Evolutionary conservation across 2,888 invertebrate genomes (phyloP).

Genomic region (Poecilus cupreus): DNA sequence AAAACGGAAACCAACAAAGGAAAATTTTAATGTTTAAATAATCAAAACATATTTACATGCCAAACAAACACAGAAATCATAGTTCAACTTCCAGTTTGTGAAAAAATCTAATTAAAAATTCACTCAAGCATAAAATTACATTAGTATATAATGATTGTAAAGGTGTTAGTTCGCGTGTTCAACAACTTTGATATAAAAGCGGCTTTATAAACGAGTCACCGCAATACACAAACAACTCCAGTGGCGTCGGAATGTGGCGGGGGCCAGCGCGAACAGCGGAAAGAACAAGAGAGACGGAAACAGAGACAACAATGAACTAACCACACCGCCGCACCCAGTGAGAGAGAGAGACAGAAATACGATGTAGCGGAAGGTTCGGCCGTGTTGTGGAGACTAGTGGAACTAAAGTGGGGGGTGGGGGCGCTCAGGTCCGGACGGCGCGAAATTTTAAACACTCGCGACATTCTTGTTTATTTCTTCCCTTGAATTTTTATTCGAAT

Average conservation of each 20-base stretch:
- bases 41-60: conserved; percentile 21
- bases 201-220: conserved; percentile 37
- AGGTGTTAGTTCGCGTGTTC: conserved; percentile 41
- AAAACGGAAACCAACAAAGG: background rate
- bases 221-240: conserved; percentile 37
- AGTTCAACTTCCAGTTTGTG: background rate
- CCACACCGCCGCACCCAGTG: background rate
- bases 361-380: conserved; percentile 30
- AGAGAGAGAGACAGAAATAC: background rate
- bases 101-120: conserved; percentile 41
- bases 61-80: conserved; percentile 23
- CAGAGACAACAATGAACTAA: conserved; percentile 6
- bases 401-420: conserved; percentile 7
- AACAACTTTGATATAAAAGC: conserved; percentile 41
- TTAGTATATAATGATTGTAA: conserved; percentile 41
- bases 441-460: background rate
- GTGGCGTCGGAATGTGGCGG: background rate
- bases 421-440: background rate
- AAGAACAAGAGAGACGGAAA: conserved; percentile 3
- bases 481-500: no score
- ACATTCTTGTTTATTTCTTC: no score
- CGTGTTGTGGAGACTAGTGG: conserved; percentile 23
- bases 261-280: background rate
- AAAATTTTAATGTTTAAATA: conserved; percentile 12
- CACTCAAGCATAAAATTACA: conserved; percentile 37